These are phyloP conservation scores for Stercorarius parasiticus DNA, from an alignment of 2,113 vertebrate species.

Conservation along the genomic window DNA sequence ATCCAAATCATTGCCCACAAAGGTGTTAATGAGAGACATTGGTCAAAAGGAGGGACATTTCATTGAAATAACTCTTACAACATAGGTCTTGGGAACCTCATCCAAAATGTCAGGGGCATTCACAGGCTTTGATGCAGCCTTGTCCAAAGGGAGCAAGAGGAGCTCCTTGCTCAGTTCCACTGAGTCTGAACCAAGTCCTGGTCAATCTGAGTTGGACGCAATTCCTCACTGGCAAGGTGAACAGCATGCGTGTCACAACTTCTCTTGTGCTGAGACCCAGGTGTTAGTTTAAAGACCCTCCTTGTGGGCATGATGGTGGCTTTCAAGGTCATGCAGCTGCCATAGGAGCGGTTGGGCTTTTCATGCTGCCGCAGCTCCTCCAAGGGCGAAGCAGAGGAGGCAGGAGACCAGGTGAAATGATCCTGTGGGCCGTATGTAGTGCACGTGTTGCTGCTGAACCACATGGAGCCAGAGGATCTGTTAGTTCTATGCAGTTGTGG, in stretches of 20 bases:
- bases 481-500: neutral
- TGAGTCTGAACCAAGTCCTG: neutral
- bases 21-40: neutral
- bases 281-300: neutral
- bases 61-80: neutral
- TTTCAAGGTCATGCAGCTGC: neutral
- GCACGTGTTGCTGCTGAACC: neutral
- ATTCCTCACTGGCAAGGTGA: neutral
- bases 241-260: neutral
- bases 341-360: neutral
- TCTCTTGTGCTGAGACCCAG: neutral
- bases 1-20: neutral
- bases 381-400: neutral
- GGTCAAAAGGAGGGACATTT: neutral
- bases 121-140: neutral
- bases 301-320: neutral
- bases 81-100: neutral
- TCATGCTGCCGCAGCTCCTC: neutral
- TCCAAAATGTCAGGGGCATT: neutral
- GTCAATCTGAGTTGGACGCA: neutral
- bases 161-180: neutral
- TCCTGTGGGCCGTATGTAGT: neutral
- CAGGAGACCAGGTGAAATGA: neutral
- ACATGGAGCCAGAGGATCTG: rapidly evolving
- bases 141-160: neutral